Evolutionary conservation across 1,140 invertebrate genomes (phyloP).

Genomic region (Vanessa atalanta): DNA sequence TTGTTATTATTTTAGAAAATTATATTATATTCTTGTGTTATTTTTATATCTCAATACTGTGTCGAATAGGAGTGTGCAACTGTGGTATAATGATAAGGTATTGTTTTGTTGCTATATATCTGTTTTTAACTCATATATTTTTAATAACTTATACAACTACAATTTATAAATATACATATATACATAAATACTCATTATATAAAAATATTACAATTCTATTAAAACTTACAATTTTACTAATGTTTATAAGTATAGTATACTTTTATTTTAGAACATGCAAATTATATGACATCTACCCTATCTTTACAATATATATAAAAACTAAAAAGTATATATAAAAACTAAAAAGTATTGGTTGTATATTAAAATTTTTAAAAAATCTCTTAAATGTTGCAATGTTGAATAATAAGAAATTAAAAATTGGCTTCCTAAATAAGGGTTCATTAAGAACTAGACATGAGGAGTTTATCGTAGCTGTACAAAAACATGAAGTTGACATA

Average conservation of each 20-base stretch:
- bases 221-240: constrained; percentile 6
- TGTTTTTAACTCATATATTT: constrained; percentile 13
- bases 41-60: constrained; percentile 11
- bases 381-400: no score
- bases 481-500: constrained; percentile 15
- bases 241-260: constrained; percentile 12
- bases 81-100: constrained; percentile 11
- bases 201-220: constrained; percentile 1
- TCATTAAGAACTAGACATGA: constrained; percentile 30
- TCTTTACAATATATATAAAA: constrained; percentile 13
- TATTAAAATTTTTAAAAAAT: no score
- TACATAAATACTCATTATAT: constrained; percentile 16
- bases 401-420: constrained; percentile 10
- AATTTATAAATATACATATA: constrained; percentile 15
- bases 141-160: constrained; percentile 7
- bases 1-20: constrained; percentile 14
- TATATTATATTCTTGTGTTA: constrained; percentile 13
- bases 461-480: constrained; percentile 24
- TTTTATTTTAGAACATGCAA: constrained; percentile 2
- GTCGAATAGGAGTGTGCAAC: background rate
- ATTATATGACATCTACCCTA: no score
- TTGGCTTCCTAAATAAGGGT: constrained; percentile 35
- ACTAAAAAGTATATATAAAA: constrained; percentile 12
- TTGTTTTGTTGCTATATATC: constrained; percentile 15
- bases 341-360: constrained; percentile 13